phyloP scores from a whole-genome alignment of 2,797 vertebrate species.

The Schizopygopsis pylzovi region DNA sequence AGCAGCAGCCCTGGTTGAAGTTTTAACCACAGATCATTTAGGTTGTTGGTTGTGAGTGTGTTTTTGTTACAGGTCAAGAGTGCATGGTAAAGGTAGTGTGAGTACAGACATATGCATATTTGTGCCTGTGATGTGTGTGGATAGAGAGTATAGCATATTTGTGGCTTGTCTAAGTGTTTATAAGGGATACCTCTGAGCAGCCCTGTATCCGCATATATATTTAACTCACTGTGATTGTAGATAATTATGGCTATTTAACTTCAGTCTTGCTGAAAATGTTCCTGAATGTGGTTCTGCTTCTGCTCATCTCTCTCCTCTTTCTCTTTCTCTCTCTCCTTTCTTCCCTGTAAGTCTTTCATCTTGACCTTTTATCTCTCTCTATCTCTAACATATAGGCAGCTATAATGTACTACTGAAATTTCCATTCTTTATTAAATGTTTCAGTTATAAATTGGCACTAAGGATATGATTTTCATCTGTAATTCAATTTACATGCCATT shows the following conservation, averaged over 20 bases:
- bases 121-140: conserved; percentile 35
- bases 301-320: conserved; percentile 29
- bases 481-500: background rate
- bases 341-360: conserved; percentile 13
- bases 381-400: background rate
- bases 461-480: background rate
- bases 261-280: conserved; percentile 52
- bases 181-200: conserved; percentile 48
- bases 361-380: background rate
- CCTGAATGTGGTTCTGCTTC: conserved; percentile 56
- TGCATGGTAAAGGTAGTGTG: background rate
- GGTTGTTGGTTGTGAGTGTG: conserved; percentile 14
- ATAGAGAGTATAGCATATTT: conserved; percentile 46
- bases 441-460: background rate
- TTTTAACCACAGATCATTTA: conserved; percentile 22
- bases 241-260: conserved; percentile 58
- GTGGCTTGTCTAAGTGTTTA: conserved; percentile 48
- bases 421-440: background rate
- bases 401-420: background rate
- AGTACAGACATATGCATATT: conserved; percentile 26
- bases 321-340: conserved; percentile 10
- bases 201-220: conserved; percentile 51
- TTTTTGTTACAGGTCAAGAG: conserved; percentile 5
- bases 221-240: conserved; percentile 61
- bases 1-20: background rate